These are phyloP conservation scores for Loxodonta africana DNA, from an alignment of 2,113 vertebrate genomes.

Conservation along the genomic window DNA sequence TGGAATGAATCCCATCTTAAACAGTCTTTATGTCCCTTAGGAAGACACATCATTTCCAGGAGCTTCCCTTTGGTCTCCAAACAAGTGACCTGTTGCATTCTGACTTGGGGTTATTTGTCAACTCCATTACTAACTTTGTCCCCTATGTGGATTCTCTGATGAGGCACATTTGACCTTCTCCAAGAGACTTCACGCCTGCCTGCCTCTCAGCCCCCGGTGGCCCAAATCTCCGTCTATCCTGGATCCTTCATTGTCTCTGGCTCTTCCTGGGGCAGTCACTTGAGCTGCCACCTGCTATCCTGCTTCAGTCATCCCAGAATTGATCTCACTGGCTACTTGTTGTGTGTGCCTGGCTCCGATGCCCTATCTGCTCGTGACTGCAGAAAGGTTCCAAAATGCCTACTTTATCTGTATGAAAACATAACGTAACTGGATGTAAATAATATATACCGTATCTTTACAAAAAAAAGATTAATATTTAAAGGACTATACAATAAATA, in stretches of 20 bases:
- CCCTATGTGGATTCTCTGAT: background rate
- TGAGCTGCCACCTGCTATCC: background rate
- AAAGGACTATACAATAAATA: constrained; percentile 79
- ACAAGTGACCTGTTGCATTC: background rate
- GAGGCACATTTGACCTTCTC: background rate
- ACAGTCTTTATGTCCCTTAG: background rate
- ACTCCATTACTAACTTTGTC: background rate
- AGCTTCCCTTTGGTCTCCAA: constrained; percentile 27
- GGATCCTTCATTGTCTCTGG: background rate
- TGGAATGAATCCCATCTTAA: background rate
- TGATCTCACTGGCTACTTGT: background rate
- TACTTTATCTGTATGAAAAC: constrained; percentile 64
- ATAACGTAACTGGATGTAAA: constrained; percentile 73
- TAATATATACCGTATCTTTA: constrained; percentile 81
- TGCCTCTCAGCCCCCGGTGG: background rate
- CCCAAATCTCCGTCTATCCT: background rate
- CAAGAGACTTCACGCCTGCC: background rate
- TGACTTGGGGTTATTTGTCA: background rate
- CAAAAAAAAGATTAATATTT: constrained; percentile 81
- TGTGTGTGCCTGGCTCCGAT: background rate
- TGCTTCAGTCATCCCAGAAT: background rate
- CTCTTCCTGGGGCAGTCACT: background rate
- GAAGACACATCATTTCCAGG: background rate
- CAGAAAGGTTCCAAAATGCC: constrained; percentile 19
- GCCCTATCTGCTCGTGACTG: constrained; percentile 30